Base-by-base conservation (phyloP, 2,888 invertebrate genomes). In the Drosophila hawaiiensis region DNA sequence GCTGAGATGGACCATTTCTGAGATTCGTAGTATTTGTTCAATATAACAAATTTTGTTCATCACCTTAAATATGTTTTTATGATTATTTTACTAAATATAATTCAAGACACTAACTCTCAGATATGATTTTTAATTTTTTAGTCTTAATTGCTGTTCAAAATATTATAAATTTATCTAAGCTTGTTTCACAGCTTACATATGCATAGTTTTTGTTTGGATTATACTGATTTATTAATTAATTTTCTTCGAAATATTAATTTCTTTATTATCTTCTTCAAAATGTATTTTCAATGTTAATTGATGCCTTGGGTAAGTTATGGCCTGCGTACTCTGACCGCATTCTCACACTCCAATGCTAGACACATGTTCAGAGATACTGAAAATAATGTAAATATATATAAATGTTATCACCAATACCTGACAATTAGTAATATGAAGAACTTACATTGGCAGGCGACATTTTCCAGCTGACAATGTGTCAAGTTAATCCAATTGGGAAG, bases 311-410 rank as follows among this genome's bases (percentile, higher is more conserved):
- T 19, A 33, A 28, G 4, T 41, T 29, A 76, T 49, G n/a, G 0
- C 1, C 53, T 19, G 1, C 53, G 25, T 4, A n/a, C n/a, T 0
- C 4, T 61, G 29, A 2, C 47, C 16, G 63, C 52, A 43, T 71
- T 68, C 1, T 14, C 37, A 43, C 81, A 78, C 25, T 28, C 65
- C 19, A 68, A 2, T 7, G 12, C 0, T n/a, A 10, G 25, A 29
- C 91, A 91, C 0, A 29, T 33, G 0, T 71, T 33, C 37, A 88
- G n/a, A 19, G 79, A 76, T 50, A 90, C 89, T 89, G 53, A 19
- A 59, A 71, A 31, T 43, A 29, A 19, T 28, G 12, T 4, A n/a
- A 1, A 29, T 6, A 1, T 43, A 16, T 25, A 19, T 16, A 16
- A 6, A n/a, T 1, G 14, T 4, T 7, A 9, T 29, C 5, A 28